Evolutionary conservation across 1,140 invertebrate genomes (phyloP), one percentile per base, ranked within the genome.

Genomic region (Phenacoccus solenopsis): DNA sequence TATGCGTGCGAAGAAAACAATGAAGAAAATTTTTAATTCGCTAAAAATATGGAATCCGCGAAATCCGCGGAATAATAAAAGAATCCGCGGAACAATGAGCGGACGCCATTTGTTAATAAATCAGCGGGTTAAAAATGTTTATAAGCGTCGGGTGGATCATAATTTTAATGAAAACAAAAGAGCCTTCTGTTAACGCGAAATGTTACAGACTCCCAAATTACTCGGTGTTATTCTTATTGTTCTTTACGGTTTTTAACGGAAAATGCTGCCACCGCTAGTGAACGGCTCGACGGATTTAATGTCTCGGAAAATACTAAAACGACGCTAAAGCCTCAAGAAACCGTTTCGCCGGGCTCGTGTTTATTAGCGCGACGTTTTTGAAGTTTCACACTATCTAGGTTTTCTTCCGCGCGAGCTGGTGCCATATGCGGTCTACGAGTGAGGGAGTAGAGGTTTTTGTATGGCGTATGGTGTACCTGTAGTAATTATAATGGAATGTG

Each of bases 71-170:
- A 49, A 49, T 49, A 49, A 49, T 49, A 49, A 49, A 49, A 49
- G 38, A 49, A 49, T 49, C 12, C 20, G n/a, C n/a, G 16, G 12
- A 49, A 49, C 38, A 49, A 49, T 49, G 20, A 49, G 38, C 38
- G n/a, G n/a, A n/a, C n/a, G 38, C 38, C 38, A 49, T 49, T 49
- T 49, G 20, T 49, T 49, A 49, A 49, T 49, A 49, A 49, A 49
- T 49, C 38, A 49, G 38, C 38, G 20, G 12, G 38, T 49, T 49
- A 49, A 49, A 49, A 49, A 49, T 49, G 38, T 49, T 49, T 49
- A 49, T 49, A n/a, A 49, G 38, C 38, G 38, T 49, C 38, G 38
- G 38, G 38, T 49, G 38, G 38, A 49, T 49, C 38, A 49, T 49
- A 49, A 49, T 49, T 49, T 49, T 49, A 49, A 49, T 49, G 38